Evolutionary conservation across 1,140 invertebrate species (phyloP), one percentile per base, ranked within the genome.

Genomic region (Danaus plexippus): DNA sequence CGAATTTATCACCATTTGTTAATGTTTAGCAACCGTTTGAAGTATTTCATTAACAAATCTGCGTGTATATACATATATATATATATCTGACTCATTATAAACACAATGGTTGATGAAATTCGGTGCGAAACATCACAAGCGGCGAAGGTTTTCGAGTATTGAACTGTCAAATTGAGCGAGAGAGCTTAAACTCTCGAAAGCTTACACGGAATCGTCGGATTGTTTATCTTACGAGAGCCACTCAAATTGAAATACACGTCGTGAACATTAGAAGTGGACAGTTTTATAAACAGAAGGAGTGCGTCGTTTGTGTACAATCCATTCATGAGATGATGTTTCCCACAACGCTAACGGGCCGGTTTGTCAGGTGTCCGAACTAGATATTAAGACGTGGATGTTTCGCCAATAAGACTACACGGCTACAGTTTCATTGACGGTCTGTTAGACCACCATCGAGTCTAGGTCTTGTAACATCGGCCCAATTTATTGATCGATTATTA

Each of bases 261-360:
- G 64, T 32, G 22, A 68, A 59, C 62, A 63, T 70, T 75, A 79
- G 69, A 75, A 83, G 81, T 83, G 78, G 80, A 80, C 80, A 82
- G 83, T 86, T 86, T 86, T 86, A 81, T 84, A 86, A 86, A 86
- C 83, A 86, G 80, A 81, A 82, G 73, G 68, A 74, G 72, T 70
- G 64, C 67, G 66, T 72, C 61, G 68, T 71, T 69, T 77, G 77
- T 77, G 70, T 77, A 71, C 77, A 69, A 70, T 62, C 74, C 80
- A 86, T 84, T 86, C 74, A 82, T 77, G 75, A 77, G 73, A 77
- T 77, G 75, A 71, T 71, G 77, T 75, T 83, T 84, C 79, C 77
- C 80, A 86, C 83, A 86, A 69, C 67, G 71, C 60, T 61, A 65
- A 63, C 67, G 64, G 66, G 64, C 68, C 73, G 70, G 73, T 66